Evolutionary conservation across 2,888 invertebrate genomes (phyloP).

Genomic region (Tinea trinotella): DNA sequence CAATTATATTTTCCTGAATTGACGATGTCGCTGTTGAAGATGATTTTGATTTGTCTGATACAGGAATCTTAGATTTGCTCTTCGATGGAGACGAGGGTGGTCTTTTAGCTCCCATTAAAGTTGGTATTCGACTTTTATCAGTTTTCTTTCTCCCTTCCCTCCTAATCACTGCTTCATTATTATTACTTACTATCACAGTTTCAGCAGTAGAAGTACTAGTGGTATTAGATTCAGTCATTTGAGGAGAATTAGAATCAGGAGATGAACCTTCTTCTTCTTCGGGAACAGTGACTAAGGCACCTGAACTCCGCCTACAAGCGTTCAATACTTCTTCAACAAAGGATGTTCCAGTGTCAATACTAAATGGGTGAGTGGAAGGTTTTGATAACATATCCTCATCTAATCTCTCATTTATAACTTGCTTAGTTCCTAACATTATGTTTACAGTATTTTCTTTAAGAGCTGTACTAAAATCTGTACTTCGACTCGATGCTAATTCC

Average conservation of each 20-base stretch:
- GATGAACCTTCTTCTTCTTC: conserved; percentile 75
- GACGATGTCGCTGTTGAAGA: conserved; percentile 30
- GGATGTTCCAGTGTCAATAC: conserved; percentile 51
- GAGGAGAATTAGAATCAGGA: conserved; percentile 65
- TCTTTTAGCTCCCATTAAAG: conserved; percentile 60
- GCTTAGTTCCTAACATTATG: conserved; percentile 45
- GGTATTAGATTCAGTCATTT: conserved; percentile 77
- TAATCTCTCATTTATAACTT: conserved; percentile 34
- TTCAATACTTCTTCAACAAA: conserved; percentile 60
- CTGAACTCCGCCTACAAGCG: conserved; percentile 58
- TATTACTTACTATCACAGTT: conserved; percentile 78
- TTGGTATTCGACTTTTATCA: conserved; percentile 73
- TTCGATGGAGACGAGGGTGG: conserved; percentile 61
- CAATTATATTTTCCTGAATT: conserved; percentile 51
- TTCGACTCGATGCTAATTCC: conserved; percentile 52
- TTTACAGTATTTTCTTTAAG: conserved; percentile 59
- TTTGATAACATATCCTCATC: conserved; percentile 42
- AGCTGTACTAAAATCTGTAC: conserved; percentile 42
- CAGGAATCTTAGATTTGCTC: conserved; percentile 56
- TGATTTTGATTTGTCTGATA: conserved; percentile 40
- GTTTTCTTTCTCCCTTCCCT: conserved; percentile 52
- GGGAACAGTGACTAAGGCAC: conserved; percentile 70
- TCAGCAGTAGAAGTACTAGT: conserved; percentile 80
- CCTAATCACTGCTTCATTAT: conserved; percentile 43
- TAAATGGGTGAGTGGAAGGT: conserved; percentile 51